A percentile compares a stretch with the other conserved stretches of the same genome.
Evolutionary conservation across 2,113 vertebrate species (phyloP).

Genomic region (Oncorhynchus nerka): DNA sequence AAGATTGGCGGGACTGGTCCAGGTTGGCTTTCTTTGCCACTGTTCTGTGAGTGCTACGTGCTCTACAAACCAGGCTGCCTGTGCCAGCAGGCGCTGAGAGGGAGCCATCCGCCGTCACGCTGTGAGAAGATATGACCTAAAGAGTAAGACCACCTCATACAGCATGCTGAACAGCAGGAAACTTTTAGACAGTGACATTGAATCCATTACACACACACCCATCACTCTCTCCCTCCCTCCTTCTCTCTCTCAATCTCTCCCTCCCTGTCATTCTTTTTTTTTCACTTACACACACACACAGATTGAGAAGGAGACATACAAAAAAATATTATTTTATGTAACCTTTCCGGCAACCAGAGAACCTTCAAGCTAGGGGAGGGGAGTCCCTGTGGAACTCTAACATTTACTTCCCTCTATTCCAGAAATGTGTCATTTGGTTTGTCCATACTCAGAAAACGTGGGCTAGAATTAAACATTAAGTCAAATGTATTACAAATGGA

Average conservation of each 20-base stretch:
- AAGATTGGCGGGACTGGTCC: slow-evolving; percentile 17
- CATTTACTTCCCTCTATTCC: neutral
- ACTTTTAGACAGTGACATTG: neutral
- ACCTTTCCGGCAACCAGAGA: too few species aligned
- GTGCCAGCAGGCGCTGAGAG: slow-evolving; percentile 12
- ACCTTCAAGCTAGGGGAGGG: too few species aligned
- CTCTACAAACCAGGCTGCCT: slow-evolving; percentile 6
- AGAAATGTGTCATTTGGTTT: neutral
- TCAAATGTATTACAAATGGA: neutral
- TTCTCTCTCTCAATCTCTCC: neutral
- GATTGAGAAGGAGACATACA: neutral
- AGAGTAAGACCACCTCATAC: slow-evolving; percentile 12
- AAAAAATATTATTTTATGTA: too few species aligned
- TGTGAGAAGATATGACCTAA: slow-evolving; percentile 20
- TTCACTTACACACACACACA: neutral
- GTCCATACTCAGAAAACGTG: neutral
- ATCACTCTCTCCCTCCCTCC: neutral
- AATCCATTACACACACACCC: neutral
- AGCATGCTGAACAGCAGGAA: neutral
- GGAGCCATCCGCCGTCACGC: slow-evolving; percentile 10
- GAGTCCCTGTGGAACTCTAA: too few species aligned
- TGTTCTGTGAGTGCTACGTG: neutral
- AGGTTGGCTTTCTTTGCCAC: slow-evolving; percentile 24
- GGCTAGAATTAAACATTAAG: neutral
- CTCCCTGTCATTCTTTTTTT: too few species aligned